These are phyloP conservation scores for Anthoptus insignis DNA, from an alignment of 2,888 invertebrate species.

Conservation along the genomic window DNA sequence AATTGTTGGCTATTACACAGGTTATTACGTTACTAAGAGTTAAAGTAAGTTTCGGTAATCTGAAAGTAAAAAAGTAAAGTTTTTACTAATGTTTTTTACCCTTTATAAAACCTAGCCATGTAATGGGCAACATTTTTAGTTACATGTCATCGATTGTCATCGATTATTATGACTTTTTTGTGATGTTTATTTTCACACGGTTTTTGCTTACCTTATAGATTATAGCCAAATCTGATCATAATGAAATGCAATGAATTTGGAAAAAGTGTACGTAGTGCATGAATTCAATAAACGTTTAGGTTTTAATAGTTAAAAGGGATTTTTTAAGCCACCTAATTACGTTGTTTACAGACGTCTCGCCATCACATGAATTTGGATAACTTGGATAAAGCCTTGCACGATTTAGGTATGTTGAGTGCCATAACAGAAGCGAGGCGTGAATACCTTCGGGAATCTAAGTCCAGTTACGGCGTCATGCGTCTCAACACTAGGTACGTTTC, in stretches of 20 bases:
- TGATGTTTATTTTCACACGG: constrained; percentile 82
- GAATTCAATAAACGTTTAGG: constrained; percentile 2
- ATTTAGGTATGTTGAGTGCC: constrained; percentile 88
- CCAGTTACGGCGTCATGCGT: constrained; percentile 81
- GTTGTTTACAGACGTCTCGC: constrained; percentile 77
- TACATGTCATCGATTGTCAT: constrained; percentile 53
- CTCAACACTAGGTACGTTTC: constrained; percentile 88
- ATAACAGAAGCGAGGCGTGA: constrained; percentile 87
- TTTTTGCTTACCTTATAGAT: constrained; percentile 69
- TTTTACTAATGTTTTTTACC: no score
- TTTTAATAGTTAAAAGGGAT: constrained; percentile 9
- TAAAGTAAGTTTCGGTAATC: no score
- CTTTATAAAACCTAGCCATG: no score
- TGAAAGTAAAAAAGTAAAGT: no score
- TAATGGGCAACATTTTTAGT: constrained; percentile 30
- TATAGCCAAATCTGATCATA: constrained; percentile 59
- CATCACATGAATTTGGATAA: constrained; percentile 82
- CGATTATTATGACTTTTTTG: constrained; percentile 80
- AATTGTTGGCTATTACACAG: no score
- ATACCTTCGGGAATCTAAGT: constrained; percentile 83
- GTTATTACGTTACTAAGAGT: no score
- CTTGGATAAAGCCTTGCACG: constrained; percentile 87
- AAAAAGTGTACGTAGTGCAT: constrained; percentile 65
- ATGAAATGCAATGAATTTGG: constrained; percentile 79
- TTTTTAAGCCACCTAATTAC: constrained; percentile 50